Conservation (phyloP, 2,797 vertebrate genomes). For the Petrocephalus schoutedeni region DNA sequence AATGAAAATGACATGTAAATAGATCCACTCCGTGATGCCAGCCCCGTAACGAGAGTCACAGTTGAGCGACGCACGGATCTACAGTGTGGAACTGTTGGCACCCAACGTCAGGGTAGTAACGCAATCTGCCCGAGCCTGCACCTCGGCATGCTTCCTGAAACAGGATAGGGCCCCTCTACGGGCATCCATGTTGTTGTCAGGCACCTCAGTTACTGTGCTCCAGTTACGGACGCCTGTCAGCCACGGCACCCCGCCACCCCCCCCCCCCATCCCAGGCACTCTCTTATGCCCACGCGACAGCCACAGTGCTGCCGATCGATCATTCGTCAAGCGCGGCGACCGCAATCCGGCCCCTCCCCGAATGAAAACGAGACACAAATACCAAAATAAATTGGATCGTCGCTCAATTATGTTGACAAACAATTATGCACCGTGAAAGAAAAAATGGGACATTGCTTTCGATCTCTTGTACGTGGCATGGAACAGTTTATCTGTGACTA, state of each 20-base stretch:
- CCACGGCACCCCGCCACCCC: background rate
- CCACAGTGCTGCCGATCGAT: background rate
- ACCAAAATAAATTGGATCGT: background rate
- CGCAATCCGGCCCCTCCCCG: background rate
- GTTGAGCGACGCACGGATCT: background rate
- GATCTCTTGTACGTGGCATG: background rate
- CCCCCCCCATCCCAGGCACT: background rate
- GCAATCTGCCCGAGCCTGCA: background rate
- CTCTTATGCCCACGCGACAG: too few species aligned
- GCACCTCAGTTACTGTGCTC: background rate
- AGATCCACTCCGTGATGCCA: background rate
- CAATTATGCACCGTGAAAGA: background rate
- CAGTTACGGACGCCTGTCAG: background rate
- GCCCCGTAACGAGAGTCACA: background rate
- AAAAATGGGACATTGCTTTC: background rate
- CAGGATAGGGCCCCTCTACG: background rate
- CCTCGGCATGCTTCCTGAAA: background rate
- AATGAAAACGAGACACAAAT: background rate
- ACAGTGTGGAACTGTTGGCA: background rate
- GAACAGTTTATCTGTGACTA: background rate
- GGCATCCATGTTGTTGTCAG: background rate
- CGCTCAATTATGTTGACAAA: conserved; percentile 7
- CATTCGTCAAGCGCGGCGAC: background rate
- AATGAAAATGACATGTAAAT: background rate
- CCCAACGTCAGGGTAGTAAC: background rate